phyloP scores from a whole-genome alignment of 2,113 vertebrate genomes.

The Pollachius pollachius region DNA sequence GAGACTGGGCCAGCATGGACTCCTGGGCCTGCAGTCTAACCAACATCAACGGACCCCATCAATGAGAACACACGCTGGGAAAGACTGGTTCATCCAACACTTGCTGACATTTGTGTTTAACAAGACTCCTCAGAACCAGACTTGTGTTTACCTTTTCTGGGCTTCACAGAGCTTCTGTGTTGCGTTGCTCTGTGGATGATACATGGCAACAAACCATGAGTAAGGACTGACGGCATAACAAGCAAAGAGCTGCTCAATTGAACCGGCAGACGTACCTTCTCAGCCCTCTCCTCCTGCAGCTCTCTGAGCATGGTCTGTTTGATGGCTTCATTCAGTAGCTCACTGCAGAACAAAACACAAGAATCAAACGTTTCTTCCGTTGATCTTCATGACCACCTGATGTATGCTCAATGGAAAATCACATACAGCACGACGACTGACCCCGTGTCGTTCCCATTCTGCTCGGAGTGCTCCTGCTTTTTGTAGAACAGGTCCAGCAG shows the following conservation, averaged over 20 bases:
- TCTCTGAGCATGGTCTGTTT: conserved; percentile 67
- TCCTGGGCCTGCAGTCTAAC: conserved; percentile 67
- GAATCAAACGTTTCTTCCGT: not conserved
- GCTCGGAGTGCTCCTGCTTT: conserved; percentile 63
- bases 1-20: conserved; percentile 62
- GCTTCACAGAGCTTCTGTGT: conserved; percentile 76
- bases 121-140: not conserved
- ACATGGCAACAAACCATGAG: not conserved
- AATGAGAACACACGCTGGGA: not conserved
- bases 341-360: conserved; percentile 47
- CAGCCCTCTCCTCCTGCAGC: conserved; percentile 75
- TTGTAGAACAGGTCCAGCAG: conserved; percentile 82
- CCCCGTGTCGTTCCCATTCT: conserved; percentile 39
- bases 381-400: not conserved
- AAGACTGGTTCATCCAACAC: not conserved
- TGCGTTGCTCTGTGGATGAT: conserved; percentile 57
- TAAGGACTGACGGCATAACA: not conserved
- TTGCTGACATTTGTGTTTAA: no score
- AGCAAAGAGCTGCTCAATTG: not conserved
- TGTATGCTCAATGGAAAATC: not conserved
- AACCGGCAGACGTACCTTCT: conserved; percentile 71
- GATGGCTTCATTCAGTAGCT: conserved; percentile 52
- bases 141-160: conserved; percentile 79
- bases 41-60: not conserved
- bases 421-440: conserved; percentile 20